These are phyloP conservation scores for Pherbina coryleti DNA, from an alignment of 2,888 invertebrate genomes.

Conservation along the genomic window DNA sequence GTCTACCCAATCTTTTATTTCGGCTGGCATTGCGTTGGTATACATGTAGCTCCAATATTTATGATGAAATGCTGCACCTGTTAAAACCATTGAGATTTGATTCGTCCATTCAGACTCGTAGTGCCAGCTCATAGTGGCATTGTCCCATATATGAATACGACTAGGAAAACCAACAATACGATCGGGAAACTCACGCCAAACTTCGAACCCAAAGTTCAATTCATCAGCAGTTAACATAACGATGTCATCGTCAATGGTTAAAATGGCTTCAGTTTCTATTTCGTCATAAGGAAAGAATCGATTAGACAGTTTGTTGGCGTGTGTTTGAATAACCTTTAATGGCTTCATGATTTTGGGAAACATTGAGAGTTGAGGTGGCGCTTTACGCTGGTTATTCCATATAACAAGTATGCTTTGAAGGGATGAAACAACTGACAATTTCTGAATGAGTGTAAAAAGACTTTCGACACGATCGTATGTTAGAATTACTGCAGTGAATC, in stretches of 20 bases:
- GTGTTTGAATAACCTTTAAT: constrained; percentile 89
- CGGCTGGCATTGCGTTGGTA: constrained; percentile 87
- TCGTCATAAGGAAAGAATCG: constrained; percentile 95
- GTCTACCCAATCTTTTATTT: constrained; percentile 91
- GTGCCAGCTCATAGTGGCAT: constrained; percentile 85
- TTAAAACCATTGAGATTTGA: constrained; percentile 94
- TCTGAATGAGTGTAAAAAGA: constrained; percentile 86
- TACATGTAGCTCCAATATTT: constrained; percentile 97
- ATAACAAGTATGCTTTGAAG: constrained; percentile 91
- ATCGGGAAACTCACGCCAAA: constrained; percentile 97
- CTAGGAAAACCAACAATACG: constrained; percentile 97
- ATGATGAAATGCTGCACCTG: constrained; percentile 97
- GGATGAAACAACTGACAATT: constrained; percentile 89
- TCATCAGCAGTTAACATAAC: constrained; percentile 96
- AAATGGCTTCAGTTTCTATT: constrained; percentile 95
- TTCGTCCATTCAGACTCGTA: constrained; percentile 99
- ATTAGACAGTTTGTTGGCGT: constrained; percentile 94
- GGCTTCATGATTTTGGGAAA: constrained; percentile 93
- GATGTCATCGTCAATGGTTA: constrained; percentile 96
- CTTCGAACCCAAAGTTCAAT: constrained; percentile 93
- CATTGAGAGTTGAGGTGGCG: constrained; percentile 85
- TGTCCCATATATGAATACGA: constrained; percentile 94
- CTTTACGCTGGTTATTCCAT: constrained; percentile 95
- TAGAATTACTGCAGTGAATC: constrained; percentile 96
- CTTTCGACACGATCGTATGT: constrained; percentile 94